Evolutionary conservation across 2,888 invertebrate species (phyloP).

Genomic region (Eupithecia pulchellata): DNA sequence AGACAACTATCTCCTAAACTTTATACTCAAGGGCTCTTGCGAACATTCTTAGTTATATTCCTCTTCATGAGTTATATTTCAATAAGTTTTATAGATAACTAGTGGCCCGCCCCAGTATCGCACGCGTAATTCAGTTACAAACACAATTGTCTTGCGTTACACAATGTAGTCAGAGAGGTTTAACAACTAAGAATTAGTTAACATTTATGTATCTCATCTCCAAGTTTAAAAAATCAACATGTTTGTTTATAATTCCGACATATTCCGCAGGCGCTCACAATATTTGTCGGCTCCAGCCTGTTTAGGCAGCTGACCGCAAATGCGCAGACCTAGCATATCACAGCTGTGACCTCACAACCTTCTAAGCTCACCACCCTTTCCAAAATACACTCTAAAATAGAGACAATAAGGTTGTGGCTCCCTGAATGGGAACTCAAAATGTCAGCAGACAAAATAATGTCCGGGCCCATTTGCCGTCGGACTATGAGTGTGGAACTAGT

Average conservation of each 20-base stretch:
- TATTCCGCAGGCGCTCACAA: slow-evolving; percentile 52
- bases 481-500: neutral
- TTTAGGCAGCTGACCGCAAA: slow-evolving; percentile 72
- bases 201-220: neutral
- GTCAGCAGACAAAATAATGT: slow-evolving; percentile 43
- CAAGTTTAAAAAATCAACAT: neutral
- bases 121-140: neutral
- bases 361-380: neutral
- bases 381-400: slow-evolving; percentile 12
- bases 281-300: slow-evolving; percentile 59
- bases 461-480: slow-evolving; percentile 31
- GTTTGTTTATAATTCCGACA: slow-evolving; percentile 33
- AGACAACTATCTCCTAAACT: neutral
- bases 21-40: neutral
- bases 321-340: slow-evolving; percentile 64
- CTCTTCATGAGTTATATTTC: too few relatives aligned
- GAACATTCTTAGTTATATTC: neutral
- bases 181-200: neutral
- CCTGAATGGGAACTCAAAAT: slow-evolving; percentile 24
- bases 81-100: too few relatives aligned
- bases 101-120: too few relatives aligned
- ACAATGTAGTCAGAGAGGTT: neutral
- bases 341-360: slow-evolving; percentile 62
- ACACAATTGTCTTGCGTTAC: neutral
- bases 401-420: neutral